Evolutionary conservation across 2,888 invertebrate genomes (phyloP).

Genomic region (Rhaphigaster nebulosa): DNA sequence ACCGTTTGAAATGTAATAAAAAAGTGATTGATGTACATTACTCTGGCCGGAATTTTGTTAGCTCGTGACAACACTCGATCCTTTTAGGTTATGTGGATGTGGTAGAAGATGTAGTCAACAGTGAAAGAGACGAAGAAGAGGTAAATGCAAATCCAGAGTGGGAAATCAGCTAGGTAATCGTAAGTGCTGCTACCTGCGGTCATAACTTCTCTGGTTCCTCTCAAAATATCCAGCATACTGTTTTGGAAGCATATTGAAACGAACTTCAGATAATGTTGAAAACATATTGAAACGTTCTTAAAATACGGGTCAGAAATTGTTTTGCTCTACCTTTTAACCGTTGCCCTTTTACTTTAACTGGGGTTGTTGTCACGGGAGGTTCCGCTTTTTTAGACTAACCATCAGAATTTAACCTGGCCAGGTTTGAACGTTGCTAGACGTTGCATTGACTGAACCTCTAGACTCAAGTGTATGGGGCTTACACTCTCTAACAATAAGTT

Average conservation of each 20-base stretch:
- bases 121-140: neutral
- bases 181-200: neutral
- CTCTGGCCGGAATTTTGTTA: neutral
- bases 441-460: neutral
- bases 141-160: neutral
- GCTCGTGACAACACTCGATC: neutral
- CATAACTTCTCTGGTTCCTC: neutral
- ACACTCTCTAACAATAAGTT: too few relatives aligned
- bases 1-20: neutral
- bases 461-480: too few relatives aligned
- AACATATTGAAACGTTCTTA: neutral
- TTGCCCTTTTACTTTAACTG: neutral
- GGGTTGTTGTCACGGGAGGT: neutral
- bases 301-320: neutral
- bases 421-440: neutral
- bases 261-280: neutral
- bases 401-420: neutral
- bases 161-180: neutral
- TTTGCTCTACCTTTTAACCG: neutral
- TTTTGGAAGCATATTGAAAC: neutral
- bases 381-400: neutral
- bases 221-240: neutral
- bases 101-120: neutral
- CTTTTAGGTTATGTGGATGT: conserved; percentile 28
- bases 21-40: neutral